Percentiles rank a stretch among this genome's conserved stretches.
These are phyloP conservation scores for Clinocottus analis DNA, from an alignment of 2,113 vertebrate species.

Conservation along the genomic window DNA sequence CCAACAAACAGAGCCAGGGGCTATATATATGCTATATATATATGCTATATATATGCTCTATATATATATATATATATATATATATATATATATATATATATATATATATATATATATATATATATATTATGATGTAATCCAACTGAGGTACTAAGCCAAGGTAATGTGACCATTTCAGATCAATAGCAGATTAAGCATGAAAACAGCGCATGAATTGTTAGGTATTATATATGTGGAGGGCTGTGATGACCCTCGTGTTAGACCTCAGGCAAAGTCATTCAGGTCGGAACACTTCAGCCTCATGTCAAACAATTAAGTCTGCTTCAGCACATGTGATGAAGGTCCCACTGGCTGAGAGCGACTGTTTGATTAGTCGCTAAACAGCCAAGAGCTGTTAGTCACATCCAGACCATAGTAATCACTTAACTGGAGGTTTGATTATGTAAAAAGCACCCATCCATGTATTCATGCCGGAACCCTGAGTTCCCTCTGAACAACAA, in stretches of 20 bases:
- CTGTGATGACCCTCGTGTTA: neutral
- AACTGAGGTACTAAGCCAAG: neutral
- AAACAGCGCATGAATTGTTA: conserved; percentile 24
- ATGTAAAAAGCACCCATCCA: conserved; percentile 41
- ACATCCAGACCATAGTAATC: conserved; percentile 28
- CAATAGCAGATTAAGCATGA: conserved; percentile 23
- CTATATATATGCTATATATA: neutral
- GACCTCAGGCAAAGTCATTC: conserved; percentile 66
- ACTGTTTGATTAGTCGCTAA: conserved; percentile 23
- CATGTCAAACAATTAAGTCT: conserved; percentile 31
- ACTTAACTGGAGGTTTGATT: conserved; percentile 46
- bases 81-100: too few relatives aligned
- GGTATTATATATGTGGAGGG: conserved; percentile 7
- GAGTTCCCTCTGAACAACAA: conserved; percentile 14
- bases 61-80: too few relatives aligned
- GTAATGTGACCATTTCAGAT: conserved; percentile 21
- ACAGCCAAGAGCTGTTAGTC: conserved; percentile 24
- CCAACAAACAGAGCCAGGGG: neutral
- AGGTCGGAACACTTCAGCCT: conserved; percentile 40
- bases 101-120: too few relatives aligned
- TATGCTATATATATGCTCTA: too few relatives aligned
- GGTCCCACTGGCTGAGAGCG: conserved; percentile 23
- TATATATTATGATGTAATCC: neutral
- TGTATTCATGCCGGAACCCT: conserved; percentile 12
- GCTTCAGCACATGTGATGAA: conserved; percentile 21